Evolutionary conservation across 1,140 invertebrate genomes (phyloP), one percentile per base, ranked within the genome.

Genomic region (Drosophila serrata): DNA sequence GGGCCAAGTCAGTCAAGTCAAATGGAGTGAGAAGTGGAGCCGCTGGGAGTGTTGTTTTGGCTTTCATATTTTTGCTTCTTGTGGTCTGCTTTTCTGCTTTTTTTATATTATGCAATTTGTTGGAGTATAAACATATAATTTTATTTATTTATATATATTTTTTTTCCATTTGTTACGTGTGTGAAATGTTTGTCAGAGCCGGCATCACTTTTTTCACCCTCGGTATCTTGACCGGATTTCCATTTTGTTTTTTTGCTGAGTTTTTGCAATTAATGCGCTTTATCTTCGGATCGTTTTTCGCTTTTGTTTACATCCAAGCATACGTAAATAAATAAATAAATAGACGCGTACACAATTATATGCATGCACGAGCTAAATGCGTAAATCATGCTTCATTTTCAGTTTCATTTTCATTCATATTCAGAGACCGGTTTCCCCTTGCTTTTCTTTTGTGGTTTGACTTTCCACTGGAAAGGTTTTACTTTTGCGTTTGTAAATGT

Each of bases 271-370:
- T 82, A 82, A 80, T 88, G 82, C 84, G 75, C 59, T 88, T 82
- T 82, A 76, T 82, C 82, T 76, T 70, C 43, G 51, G 73, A 62
- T 61, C 58, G 51, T 51, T 67, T 79, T 53, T 68, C 55, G 69
- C 51, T 88, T 90, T 84, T 84, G 85, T 81, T 88, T 88, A 88
- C 84, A 88, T 78, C 67, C 19, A 73, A 80, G 82, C 61, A 74
- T 90, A 84, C 61, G 77, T 81, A 77, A 82, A 88, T 81, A 78
- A 80, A 88, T 81, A 77, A 82, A 88, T 78, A 78, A 78, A 88
- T 78, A 81, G 72, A 65, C 43, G 58, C 35, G 24, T 46, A 76
- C 55, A 62, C 35, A 56, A 8, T 29, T 24, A 62, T 24, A 24
- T n/a, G 24, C 27, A 59, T 45, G 31, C 60, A 46, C 17, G 42